phyloP scores from a whole-genome alignment of 2,113 vertebrate genomes.

The Australoheros scitulus region DNA sequence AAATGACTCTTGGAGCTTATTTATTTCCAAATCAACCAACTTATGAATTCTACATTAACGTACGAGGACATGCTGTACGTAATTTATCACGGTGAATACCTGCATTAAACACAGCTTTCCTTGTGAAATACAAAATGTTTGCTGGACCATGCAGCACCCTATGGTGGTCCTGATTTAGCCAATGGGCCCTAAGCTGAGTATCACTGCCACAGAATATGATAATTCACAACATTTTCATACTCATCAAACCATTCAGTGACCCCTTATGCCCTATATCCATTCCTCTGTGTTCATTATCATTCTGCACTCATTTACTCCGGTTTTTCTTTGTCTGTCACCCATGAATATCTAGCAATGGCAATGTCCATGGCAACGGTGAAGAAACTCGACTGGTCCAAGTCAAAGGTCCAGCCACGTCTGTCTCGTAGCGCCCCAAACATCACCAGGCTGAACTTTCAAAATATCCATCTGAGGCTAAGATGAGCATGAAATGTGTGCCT shows the following conservation, averaged over 20 bases:
- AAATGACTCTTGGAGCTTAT: not conserved
- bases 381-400: not conserved
- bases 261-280: conserved; percentile 19
- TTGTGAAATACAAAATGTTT: not conserved
- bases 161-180: not conserved
- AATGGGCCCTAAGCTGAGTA: not conserved
- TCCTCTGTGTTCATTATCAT: conserved; percentile 60
- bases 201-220: not conserved
- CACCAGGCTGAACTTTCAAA: not conserved
- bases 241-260: conserved; percentile 54
- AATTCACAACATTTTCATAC: conserved; percentile 49
- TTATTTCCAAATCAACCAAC: no score
- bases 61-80: not conserved
- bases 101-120: not conserved
- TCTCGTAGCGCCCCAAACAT: conserved; percentile 16
- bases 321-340: conserved; percentile 14
- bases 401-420: conserved; percentile 11
- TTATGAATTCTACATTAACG: no score
- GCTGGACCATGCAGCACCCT: not conserved
- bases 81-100: not conserved
- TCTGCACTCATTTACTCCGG: conserved; percentile 21
- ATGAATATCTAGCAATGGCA: not conserved
- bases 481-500: not conserved
- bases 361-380: not conserved
- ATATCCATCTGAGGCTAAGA: conserved; percentile 7